Evolutionary conservation across 2,888 invertebrate genomes (phyloP), one percentile per base, ranked within the genome.

Genomic region (Eumacrocentrus americanus): DNA sequence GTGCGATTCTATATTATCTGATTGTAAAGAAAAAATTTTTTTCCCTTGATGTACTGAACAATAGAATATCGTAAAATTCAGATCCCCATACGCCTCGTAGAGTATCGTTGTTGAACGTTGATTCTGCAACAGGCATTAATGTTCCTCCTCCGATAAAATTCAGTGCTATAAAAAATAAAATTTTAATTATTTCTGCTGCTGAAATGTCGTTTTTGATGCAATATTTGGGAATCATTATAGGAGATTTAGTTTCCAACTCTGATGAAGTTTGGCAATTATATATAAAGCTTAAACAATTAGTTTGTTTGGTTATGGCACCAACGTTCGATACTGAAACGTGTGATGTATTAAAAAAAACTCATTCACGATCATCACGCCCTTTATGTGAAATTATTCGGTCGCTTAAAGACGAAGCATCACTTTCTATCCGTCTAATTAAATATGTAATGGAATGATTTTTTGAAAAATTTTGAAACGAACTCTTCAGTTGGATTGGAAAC

Each of bases 121-220:
- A 65, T 29, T 65, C 60, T 29, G 51, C 58, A 14, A 20, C 62
- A 40, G 55, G 55, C 18, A 60, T 51, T 22, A 63, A 62, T 48
- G 56, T 54, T 25, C 56, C 42, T 5, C 48, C 58, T 18, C 35
- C 16, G 37, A 59, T 56, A 38, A 16, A 38, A 12, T 18, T 38
- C 12, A 22, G 52, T 52, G 35, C 50, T 11, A 55, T 55, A 7
- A 58, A 60, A 34, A 48, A 51, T 34, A 62, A 60, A 58, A 38
- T 47, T 46, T 51, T 63, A n/a, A 63, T 60, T 16, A 48, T 63
- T n/a, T 62, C 63, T 42, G 65, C 64, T 42, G 50, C 65, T 16
- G 66, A 68, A 62, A 66, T 65, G 66, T 37, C 57, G 20, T 58
- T 59, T 42, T 54, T 66, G 5, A 57, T 66, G 3, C 23, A 57